phyloP scores from a whole-genome alignment of 2,797 vertebrate genomes.

The Malacoraja senta region DNA sequence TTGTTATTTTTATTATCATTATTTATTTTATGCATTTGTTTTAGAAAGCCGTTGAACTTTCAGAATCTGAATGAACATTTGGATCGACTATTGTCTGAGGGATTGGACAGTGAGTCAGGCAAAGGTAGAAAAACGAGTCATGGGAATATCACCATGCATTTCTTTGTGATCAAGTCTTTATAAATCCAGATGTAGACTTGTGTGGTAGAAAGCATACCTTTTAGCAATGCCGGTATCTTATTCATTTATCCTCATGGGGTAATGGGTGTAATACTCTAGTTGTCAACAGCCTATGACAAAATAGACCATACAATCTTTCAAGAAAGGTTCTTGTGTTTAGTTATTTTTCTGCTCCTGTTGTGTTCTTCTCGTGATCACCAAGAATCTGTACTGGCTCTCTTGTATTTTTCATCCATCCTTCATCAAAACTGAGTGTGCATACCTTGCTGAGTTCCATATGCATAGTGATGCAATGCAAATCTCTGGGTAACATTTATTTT shows the following conservation, averaged over 20 bases:
- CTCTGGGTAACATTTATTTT: too few relatives aligned
- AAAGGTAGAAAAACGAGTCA: slow-evolving; percentile 56
- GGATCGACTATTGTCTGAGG: slow-evolving; percentile 71
- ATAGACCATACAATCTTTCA: neutral
- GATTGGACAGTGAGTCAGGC: slow-evolving; percentile 60
- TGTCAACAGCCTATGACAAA: neutral
- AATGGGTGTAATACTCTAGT: neutral
- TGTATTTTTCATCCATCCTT: neutral
- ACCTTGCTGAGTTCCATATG: neutral
- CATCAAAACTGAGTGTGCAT: too few relatives aligned
- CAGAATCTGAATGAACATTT: slow-evolving; percentile 80
- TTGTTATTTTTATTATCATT: neutral
- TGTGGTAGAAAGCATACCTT: neutral
- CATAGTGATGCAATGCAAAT: too few relatives aligned
- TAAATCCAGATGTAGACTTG: neutral
- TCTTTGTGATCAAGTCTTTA: neutral
- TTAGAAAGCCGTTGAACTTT: slow-evolving; percentile 81
- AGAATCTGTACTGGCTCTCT: neutral
- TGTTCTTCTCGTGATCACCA: neutral
- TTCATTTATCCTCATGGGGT: neutral
- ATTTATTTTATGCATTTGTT: slow-evolving; percentile 38
- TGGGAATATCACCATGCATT: neutral
- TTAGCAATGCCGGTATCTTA: neutral
- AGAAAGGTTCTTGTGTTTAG: too few relatives aligned
- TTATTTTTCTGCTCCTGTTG: neutral